These are phyloP conservation scores for Sarcophaga bullata DNA, from an alignment of 1,140 invertebrate species.

Conservation along the genomic window DNA sequence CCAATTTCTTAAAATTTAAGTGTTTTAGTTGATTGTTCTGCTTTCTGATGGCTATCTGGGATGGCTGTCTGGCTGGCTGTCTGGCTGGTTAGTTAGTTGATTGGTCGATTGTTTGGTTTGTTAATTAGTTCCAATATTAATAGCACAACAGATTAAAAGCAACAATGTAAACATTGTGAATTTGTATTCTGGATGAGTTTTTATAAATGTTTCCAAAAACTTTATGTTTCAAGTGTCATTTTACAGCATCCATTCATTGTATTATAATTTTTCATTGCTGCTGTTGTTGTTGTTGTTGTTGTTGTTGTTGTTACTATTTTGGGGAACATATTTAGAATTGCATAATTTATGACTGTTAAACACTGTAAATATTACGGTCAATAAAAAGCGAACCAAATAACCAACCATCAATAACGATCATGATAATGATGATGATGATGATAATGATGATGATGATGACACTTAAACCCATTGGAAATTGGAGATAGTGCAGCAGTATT, in stretches of 20 bases:
- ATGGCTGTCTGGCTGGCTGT: too few relatives aligned
- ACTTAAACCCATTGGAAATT: constrained; percentile 48
- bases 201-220: constrained; percentile 21
- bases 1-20: constrained; percentile 2
- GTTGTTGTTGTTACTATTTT: background rate
- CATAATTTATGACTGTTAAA: constrained; percentile 60
- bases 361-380: constrained; percentile 56
- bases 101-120: background rate
- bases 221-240: constrained; percentile 4
- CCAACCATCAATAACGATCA: constrained; percentile 42
- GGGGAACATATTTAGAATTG: constrained; percentile 42
- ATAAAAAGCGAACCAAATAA: constrained; percentile 36
- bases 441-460: constrained; percentile 26
- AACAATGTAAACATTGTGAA: constrained; percentile 32
- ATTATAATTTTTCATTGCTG: background rate
- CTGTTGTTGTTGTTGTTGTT: background rate
- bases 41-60: too few relatives aligned
- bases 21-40: too few relatives aligned
- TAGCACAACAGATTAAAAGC: background rate
- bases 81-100: too few relatives aligned
- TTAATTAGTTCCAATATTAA: constrained; percentile 26
- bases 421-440: too few relatives aligned
- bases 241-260: background rate
- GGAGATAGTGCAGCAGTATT: background rate
- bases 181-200: background rate